Base-by-base conservation (phyloP, 2,888 invertebrate species). In the Phlogophora meticulosa region DNA sequence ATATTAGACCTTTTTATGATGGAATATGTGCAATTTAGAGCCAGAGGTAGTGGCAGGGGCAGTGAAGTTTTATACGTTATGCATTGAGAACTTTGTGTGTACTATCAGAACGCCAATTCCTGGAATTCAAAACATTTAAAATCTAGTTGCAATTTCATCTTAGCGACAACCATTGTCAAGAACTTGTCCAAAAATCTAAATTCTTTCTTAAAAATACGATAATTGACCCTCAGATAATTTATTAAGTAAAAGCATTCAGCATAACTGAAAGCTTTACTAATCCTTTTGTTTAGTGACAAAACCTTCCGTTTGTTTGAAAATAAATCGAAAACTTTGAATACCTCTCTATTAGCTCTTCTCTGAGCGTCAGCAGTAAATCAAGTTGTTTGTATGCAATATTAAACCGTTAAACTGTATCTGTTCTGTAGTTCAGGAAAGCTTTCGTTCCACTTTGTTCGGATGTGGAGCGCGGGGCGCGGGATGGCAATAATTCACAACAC, bases 381-480 rank as follows among this genome's bases (percentile, higher is more conserved):
- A 77, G 58, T 34, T 51, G 58, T 74, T 64, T 77, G 76, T 76
- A 80, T 75, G 79, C 70, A 79, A 80, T 81, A 80, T 80, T 81
- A 80, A 83, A 76, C 75, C 69, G 76, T 83, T 77, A 78, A 83
- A 78, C 82, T 80, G 71, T 81, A 72, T 79, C 77, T 66, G 60
- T 49, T 79, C 77, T 66, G 60, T 46, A 62, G 76, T 78, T 65
- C 69, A 78, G 84, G 79, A 76, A 80, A 84, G 82, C 71, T 72
- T 73, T 82, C 73, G 85, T 81, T 81, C 85, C 74, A 87, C 82
- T 86, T 87, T 68, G 74, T 60, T 64, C 46, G 68, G 79, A 85
- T 86, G 86, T 87, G 81, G 86, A 85, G 78, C 82, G 78, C 70
- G 71, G 69, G 59, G 56, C 56, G 67, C 40, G 56, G 38, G 72